Base-by-base conservation (phyloP, 23 tunicate genomes). In the Halocynthia aurantium region DNA sequence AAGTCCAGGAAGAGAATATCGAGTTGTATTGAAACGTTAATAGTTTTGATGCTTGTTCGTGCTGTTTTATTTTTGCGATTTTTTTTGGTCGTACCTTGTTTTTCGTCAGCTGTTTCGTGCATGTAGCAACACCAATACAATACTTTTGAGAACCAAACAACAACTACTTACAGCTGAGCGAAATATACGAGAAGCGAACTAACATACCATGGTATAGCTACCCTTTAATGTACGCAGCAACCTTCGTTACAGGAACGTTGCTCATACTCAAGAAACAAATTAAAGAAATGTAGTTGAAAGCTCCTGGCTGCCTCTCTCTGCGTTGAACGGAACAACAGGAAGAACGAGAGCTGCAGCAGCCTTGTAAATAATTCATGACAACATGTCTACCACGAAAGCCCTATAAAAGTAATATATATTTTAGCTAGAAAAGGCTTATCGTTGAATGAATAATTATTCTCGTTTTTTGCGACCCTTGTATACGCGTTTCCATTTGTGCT, bases 1-100 rank as follows among this genome's bases (percentile, higher is more conserved):
- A 57, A 17, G 80, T 84, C 18, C 65, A 77, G 12, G 71, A 75
- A 8, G 53, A n/a, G 52, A 67, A 75, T 31, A 31, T 31, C 9
- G 19, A 65, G 22, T 15, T 15, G 10, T 11, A 13, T 10, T 10
- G 6, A 13, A 65, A 65, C 70, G 19, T 0, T 10, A 52, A 54
- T 54, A 54, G 22, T 51, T 51, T 1, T 8, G 55, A 72, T 44
- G 76, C 57, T 74, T 60, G 17, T 15, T 60, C 64, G 44, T 31
- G 44, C 44, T 31, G 44, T 31, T 31, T 31, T 31, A 31, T 31
- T 31, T 31, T 31, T 31, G 4, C 1, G 1, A 31, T 31, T 31
- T 31, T 31, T 31, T 31, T 31, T 31, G 44, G 44, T 31, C 44
- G 44, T 31, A 31, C 44, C 44, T 31, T 31, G 44, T 31, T 31